Evolutionary conservation across 1,140 invertebrate species (phyloP).

Genomic region (Babylonia areolata): DNA sequence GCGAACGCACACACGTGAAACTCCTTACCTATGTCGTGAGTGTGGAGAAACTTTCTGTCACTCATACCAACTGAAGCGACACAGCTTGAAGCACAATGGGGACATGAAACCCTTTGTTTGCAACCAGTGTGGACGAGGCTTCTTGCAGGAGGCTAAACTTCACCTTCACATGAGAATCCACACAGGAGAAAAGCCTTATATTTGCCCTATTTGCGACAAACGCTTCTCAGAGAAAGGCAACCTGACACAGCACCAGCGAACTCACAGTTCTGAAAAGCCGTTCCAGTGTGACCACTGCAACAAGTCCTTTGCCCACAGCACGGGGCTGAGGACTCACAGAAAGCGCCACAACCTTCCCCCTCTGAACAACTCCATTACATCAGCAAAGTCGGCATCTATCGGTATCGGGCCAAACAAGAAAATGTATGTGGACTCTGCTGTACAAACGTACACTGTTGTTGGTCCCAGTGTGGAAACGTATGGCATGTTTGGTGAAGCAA

Average conservation of each 20-base stretch:
- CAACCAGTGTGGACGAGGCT: slow-evolving; percentile 23
- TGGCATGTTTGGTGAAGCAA: slow-evolving; percentile 21
- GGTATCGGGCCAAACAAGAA: slow-evolving; percentile 29
- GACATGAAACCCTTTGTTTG: slow-evolving; percentile 35
- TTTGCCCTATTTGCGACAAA: slow-evolving; percentile 35
- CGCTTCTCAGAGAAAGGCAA: slow-evolving; percentile 37
- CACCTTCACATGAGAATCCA: slow-evolving; percentile 33
- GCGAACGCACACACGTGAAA: slow-evolving; percentile 39
- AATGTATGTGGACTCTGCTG: slow-evolving; percentile 31
- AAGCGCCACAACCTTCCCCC: slow-evolving; percentile 32
- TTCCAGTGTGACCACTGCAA: slow-evolving; percentile 39
- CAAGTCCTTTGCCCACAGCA: slow-evolving; percentile 31
- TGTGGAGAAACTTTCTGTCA: slow-evolving; percentile 39
- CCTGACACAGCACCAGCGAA: slow-evolving; percentile 30
- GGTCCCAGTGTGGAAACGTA: slow-evolving; percentile 34
- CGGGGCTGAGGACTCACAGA: slow-evolving; percentile 26
- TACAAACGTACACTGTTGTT: slow-evolving; percentile 31
- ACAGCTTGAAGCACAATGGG: slow-evolving; percentile 32
- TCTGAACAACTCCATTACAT: background rate
- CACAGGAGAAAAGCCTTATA: slow-evolving; percentile 32
- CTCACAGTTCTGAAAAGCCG: slow-evolving; percentile 32
- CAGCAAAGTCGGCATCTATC: background rate
- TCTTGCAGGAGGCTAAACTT: slow-evolving; percentile 33
- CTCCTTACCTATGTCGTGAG: slow-evolving; percentile 33
- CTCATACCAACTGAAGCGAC: slow-evolving; percentile 34